Evolutionary conservation across 2,888 invertebrate genomes (phyloP).

Genomic region (Hypena proboscidalis): DNA sequence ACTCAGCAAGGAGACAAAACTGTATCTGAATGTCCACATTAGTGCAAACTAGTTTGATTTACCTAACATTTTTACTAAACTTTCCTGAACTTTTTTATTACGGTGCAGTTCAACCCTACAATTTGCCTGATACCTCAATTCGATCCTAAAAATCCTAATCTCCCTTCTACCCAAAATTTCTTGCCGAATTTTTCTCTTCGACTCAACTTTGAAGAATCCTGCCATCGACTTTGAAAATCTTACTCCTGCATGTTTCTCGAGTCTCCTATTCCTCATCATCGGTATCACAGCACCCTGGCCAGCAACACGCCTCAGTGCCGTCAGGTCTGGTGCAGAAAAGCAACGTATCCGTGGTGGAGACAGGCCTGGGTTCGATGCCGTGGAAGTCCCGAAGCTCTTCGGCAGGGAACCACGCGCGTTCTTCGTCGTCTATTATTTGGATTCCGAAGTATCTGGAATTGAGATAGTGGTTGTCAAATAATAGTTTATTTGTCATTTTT

Average conservation of each 20-base stretch:
- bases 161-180: too few relatives aligned
- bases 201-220: background rate
- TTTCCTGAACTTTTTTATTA: too few relatives aligned
- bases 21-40: too few relatives aligned
- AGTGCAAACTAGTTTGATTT: too few relatives aligned
- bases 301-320: conserved; percentile 93
- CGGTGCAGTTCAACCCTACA: too few relatives aligned
- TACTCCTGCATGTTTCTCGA: background rate
- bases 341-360: conserved; percentile 90
- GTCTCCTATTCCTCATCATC: conserved; percentile 72
- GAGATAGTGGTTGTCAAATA: background rate
- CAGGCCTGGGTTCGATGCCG: conserved; percentile 90
- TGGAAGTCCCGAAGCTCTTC: conserved; percentile 95
- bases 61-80: too few relatives aligned
- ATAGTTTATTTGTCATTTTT: background rate
- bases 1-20: too few relatives aligned
- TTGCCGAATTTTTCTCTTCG: too few relatives aligned
- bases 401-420: conserved; percentile 96
- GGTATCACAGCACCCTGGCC: conserved; percentile 85
- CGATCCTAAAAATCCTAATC: too few relatives aligned
- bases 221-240: background rate
- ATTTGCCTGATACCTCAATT: too few relatives aligned
- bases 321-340: conserved; percentile 94
- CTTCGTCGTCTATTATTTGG: conserved; percentile 93
- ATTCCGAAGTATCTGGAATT: conserved; percentile 90